Evolutionary conservation across 23 tunicate species (phyloP), one percentile per base, ranked within the genome.

Genomic region (Ciona savignyi): DNA sequence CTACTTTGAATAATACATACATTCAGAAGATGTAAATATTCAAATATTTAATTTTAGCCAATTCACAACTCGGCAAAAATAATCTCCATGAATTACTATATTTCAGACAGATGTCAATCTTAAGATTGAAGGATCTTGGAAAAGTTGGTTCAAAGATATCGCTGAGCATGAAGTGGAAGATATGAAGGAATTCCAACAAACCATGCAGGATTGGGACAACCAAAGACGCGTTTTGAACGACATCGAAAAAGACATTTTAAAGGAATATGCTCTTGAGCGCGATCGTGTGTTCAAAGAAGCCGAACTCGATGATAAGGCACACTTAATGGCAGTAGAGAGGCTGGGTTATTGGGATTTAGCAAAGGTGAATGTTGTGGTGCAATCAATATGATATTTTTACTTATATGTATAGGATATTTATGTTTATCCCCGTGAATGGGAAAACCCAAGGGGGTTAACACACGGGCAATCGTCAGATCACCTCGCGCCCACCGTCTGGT

Each of bases 341-440:
- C 60, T 82, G 35, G 87, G 87, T 1, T 82, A 35, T 67, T 82
- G 77, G 75, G 87, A 82, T 31, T 49, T 82, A 25, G 75, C 66
- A 42, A 51, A 68, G 31, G 87, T 82, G 29, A 23, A n/a, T n/a
- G n/a, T n/a, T n/a, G n/a, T n/a, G n/a, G n/a, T n/a, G n/a, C n/a
- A n/a, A n/a, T n/a, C n/a, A n/a, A n/a, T n/a, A n/a, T n/a, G n/a
- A n/a, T n/a, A n/a, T n/a, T n/a, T n/a, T n/a, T n/a, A n/a, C n/a
- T n/a, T n/a, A n/a, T n/a, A n/a, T n/a, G n/a, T n/a, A n/a, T n/a
- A n/a, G n/a, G n/a, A n/a, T n/a, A n/a, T n/a, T n/a, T n/a, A n/a
- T n/a, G n/a, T n/a, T n/a, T n/a, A n/a, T n/a, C n/a, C n/a, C n/a
- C n/a, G n/a, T n/a, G n/a, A n/a, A n/a, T n/a, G n/a, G n/a, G n/a